Percentiles rank a stretch among this genome's conserved stretches.
Evolutionary conservation across 2,113 vertebrate species (phyloP).

Genomic region (Coturnix japonica): DNA sequence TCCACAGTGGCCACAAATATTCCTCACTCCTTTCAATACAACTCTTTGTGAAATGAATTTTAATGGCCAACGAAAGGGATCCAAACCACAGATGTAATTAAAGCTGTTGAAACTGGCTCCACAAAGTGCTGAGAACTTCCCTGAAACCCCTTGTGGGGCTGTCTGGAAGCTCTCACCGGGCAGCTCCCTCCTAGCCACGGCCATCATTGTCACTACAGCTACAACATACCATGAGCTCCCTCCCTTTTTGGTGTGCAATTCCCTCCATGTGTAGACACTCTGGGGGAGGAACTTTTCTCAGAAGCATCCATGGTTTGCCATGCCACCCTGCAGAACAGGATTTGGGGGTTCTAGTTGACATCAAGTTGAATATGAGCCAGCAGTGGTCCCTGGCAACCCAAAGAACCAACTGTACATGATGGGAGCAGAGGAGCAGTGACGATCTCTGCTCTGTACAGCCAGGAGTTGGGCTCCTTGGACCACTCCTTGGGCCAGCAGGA

Average conservation of each 20-base stretch:
- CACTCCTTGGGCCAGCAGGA: neutral
- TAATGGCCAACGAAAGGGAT: constrained; percentile 48
- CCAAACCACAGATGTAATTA: constrained; percentile 62
- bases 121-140: neutral
- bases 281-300: neutral
- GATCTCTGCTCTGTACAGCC: neutral
- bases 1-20: constrained; percentile 68
- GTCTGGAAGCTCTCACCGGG: neutral
- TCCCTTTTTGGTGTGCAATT: neutral
- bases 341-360: neutral
- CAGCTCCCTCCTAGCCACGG: neutral
- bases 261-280: neutral
- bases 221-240: neutral
- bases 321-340: neutral
- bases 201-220: neutral
- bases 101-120: constrained; percentile 26
- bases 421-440: neutral
- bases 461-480: neutral
- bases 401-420: neutral
- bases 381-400: neutral
- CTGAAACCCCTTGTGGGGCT: neutral
- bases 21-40: constrained; percentile 53
- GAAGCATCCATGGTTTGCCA: neutral
- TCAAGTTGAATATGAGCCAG: neutral
- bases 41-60: constrained; percentile 65